Evolutionary conservation across 1,140 invertebrate genomes (phyloP), one percentile per base, ranked within the genome.

Genomic region (Pseudomyrmex dendroicus): DNA sequence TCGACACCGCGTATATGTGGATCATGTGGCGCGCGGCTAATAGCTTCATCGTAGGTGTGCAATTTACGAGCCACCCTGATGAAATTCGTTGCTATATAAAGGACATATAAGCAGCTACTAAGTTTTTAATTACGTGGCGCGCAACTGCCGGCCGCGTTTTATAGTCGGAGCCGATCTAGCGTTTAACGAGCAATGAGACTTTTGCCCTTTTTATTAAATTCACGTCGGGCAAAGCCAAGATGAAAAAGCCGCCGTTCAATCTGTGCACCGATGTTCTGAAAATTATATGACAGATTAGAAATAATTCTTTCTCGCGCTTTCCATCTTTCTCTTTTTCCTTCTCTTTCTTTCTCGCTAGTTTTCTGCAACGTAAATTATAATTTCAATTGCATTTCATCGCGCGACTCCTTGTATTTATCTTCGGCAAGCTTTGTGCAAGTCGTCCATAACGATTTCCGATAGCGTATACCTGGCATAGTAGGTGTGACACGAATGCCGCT

Each of bases 381-480:
- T 80, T 72, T 72, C 22, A 68, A 59, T 70, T 80, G 20, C 46
- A 59, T 22, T 70, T 35, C n/a, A 48, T n/a, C 48, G 25, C 10
- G 22, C 20, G 59, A 35, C 44, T 12, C 5, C 20, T 12, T 35
- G 20, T 50, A 80, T 80, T 80, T 80, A 72, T 80, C 66, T 80
- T 80, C 54, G 54, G 46, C n/a, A 70, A 80, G 44, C 76, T 80
- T 70, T 70, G 64, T 59, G 35, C 35, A 80, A 80, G 44, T n/a
- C n/a, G n/a, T n/a, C 76, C 22, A 80, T 80, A 80, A 80, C 76
- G 76, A 80, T 80, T 80, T 80, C 76, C 76, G 76, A 80, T 80
- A 80, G 44, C 66, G 54, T 70, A 35, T 35, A 59, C 20, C 64
- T 50, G 66, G 66, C 66, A 72, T 72, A 35, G 35, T 35, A 80